Percentiles rank a stretch among this genome's conserved stretches.
Evolutionary conservation across 2,113 vertebrate species (phyloP).

Genomic region (Heliornis fulica): DNA sequence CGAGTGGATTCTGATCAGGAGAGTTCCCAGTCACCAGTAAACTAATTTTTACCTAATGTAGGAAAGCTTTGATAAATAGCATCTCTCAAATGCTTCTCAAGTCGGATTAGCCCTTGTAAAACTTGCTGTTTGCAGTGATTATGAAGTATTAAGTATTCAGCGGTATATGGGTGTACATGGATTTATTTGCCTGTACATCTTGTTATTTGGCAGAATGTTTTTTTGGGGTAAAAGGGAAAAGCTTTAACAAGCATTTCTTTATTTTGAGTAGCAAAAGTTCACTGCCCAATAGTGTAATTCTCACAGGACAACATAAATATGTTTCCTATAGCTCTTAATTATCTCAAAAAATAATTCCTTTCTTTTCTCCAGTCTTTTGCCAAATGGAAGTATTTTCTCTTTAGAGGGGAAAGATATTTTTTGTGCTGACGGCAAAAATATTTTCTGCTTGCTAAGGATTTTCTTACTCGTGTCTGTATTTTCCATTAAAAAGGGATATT

Average conservation of each 20-base stretch:
- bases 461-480: background rate
- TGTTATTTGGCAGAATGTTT: background rate
- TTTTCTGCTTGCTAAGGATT: background rate
- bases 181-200: constrained; percentile 4
- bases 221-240: background rate
- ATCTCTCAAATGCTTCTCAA: background rate
- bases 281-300: background rate
- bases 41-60: background rate
- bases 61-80: background rate
- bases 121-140: background rate
- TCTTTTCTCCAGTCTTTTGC: background rate
- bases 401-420: background rate
- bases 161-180: background rate
- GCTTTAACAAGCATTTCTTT: background rate
- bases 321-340: background rate
- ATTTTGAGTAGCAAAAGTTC: background rate
- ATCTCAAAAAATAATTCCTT: background rate
- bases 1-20: background rate
- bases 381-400: background rate
- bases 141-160: background rate
- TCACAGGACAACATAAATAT: background rate
- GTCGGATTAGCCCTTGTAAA: background rate
- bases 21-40: background rate
- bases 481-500: background rate
- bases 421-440: background rate